These are phyloP conservation scores for Cydia fagiglandana DNA, from an alignment of 1,140 invertebrate species.

Conservation along the genomic window DNA sequence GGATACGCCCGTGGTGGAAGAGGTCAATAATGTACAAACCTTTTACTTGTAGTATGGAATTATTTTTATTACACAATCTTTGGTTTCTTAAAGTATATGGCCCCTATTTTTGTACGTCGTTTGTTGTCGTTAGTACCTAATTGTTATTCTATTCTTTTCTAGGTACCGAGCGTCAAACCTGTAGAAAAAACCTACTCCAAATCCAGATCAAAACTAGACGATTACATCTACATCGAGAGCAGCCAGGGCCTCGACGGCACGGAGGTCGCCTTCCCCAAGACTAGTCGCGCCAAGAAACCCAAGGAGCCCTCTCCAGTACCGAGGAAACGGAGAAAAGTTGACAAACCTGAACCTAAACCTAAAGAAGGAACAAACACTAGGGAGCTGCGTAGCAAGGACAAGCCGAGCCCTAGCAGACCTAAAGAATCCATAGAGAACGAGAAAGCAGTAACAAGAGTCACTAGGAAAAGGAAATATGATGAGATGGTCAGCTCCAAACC, in stretches of 20 bases:
- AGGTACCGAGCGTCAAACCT: conserved; percentile 57
- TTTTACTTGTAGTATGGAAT: no score
- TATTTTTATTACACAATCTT: no score
- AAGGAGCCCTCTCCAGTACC: conserved; percentile 57
- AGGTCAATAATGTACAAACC: no score
- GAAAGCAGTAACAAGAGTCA: conserved; percentile 52
- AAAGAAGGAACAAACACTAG: conserved; percentile 39
- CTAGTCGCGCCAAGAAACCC: conserved; percentile 51
- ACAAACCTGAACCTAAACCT: conserved; percentile 33
- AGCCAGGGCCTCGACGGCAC: conserved; percentile 67
- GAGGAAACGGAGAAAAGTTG: conserved; percentile 64
- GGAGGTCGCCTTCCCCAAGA: conserved; percentile 67
- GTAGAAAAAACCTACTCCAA: conserved; percentile 73
- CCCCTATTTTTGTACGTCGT: no score
- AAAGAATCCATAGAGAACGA: conserved; percentile 75
- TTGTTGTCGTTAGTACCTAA: no score
- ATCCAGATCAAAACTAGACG: conserved; percentile 68
- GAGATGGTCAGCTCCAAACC: conserved; percentile 55
- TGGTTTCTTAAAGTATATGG: no score
- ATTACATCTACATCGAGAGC: conserved; percentile 70
- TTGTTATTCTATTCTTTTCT: neutral
- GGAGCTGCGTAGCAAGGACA: conserved; percentile 45
- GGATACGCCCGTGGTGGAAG: neutral
- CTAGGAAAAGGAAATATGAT: conserved; percentile 59
- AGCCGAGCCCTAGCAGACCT: conserved; percentile 44